Conservation (phyloP, 2,888 invertebrate species). For the Melolontha melolontha region DNA sequence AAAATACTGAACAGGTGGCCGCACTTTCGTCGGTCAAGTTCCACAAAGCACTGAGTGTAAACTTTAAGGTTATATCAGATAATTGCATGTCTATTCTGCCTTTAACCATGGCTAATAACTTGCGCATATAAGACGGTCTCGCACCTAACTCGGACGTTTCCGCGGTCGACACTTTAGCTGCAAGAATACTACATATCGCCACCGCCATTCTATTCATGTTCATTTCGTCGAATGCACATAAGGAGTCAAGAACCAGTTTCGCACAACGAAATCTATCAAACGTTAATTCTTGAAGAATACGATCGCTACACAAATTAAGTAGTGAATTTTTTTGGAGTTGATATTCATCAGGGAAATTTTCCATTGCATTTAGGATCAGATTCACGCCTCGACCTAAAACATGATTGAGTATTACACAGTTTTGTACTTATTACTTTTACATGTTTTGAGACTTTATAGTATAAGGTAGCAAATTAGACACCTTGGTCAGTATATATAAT, state of each 20-base stretch:
- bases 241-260: slow-evolving; percentile 77
- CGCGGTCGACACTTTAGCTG: slow-evolving; percentile 69
- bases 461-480: too few species aligned
- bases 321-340: slow-evolving; percentile 80
- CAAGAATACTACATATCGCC: slow-evolving; percentile 82
- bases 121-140: slow-evolving; percentile 75
- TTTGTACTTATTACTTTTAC: not conserved
- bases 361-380: slow-evolving; percentile 76
- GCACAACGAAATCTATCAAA: slow-evolving; percentile 70
- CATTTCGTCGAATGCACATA: slow-evolving; percentile 76
- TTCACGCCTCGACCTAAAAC: slow-evolving; percentile 69
- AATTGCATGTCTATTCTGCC: slow-evolving; percentile 61
- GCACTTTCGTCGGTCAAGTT: slow-evolving; percentile 84
- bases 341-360: slow-evolving; percentile 74
- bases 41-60: slow-evolving; percentile 82
- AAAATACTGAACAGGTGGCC: slow-evolving; percentile 76
- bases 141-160: slow-evolving; percentile 77
- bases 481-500: too few species aligned
- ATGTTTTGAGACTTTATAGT: not conserved
- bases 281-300: slow-evolving; percentile 76
- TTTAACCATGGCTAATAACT: slow-evolving; percentile 73
- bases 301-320: slow-evolving; percentile 79
- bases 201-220: slow-evolving; percentile 83
- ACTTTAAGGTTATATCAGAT: slow-evolving; percentile 78
- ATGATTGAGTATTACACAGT: too few species aligned